These are phyloP conservation scores for Platypus cylindrus DNA, from an alignment of 2,888 invertebrate genomes.

Conservation along the genomic window DNA sequence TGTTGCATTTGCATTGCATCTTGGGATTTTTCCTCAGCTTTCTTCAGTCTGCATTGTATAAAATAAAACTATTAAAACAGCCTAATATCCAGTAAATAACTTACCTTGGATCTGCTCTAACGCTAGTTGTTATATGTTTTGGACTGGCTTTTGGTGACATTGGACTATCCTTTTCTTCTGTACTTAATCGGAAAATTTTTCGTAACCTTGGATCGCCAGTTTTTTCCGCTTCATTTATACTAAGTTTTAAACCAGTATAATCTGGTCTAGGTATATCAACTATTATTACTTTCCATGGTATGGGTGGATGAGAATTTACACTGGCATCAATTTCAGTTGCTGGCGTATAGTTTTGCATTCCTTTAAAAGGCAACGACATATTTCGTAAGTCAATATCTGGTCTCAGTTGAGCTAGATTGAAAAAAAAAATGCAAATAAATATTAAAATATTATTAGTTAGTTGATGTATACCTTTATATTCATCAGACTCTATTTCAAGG, in stretches of 20 bases:
- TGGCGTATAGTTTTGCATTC: constrained; percentile 64
- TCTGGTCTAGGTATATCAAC: constrained; percentile 61
- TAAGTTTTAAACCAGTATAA: constrained; percentile 57
- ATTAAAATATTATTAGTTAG: background rate
- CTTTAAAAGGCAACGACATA: constrained; percentile 62
- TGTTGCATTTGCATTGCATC: constrained; percentile 7
- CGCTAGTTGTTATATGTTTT: constrained; percentile 35
- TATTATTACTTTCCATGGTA: constrained; percentile 47
- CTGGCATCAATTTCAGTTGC: constrained; percentile 81
- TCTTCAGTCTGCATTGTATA: constrained; percentile 23
- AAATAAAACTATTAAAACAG: background rate
- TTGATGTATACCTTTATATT: constrained; percentile 34
- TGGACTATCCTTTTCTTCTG: constrained; percentile 45
- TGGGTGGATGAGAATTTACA: constrained; percentile 61
- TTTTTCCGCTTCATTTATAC: constrained; percentile 56
- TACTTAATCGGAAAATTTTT: constrained; percentile 57
- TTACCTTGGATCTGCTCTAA: constrained; percentile 20
- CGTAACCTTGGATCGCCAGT: constrained; percentile 63
- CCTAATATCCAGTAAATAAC: background rate
- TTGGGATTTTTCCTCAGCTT: constrained; percentile 21
- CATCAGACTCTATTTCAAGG: constrained; percentile 44
- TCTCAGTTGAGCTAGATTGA: constrained; percentile 32
- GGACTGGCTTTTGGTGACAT: constrained; percentile 41
- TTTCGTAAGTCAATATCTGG: constrained; percentile 63
- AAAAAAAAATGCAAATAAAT: constrained; percentile 1